Evolutionary conservation across 2,888 invertebrate species (phyloP), one percentile per base, ranked within the genome.

Genomic region (Venusia cambrica): DNA sequence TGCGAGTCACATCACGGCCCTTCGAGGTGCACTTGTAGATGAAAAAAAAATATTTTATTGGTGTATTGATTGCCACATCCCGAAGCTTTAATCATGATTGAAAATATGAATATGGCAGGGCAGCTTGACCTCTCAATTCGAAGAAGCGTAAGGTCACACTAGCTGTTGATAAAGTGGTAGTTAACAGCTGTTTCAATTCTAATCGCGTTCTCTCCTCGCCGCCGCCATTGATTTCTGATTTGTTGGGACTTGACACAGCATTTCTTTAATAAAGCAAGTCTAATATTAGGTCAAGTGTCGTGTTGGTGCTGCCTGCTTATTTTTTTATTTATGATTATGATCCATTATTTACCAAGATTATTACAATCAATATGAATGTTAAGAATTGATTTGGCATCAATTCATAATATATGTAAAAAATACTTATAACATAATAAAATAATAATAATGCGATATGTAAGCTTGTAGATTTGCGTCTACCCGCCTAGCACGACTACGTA

Each of bases 41-140:
- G 57, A 64, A 54, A 59, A 62, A 61, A 60, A 39, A 47, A 48
- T 52, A 54, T 69, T 69, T 64, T 62, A 70, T 65, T 68, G 51
- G 47, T 37, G 33, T 38, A 54, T 67, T n/a, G n/a, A n/a, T n/a
- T 66, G 55, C 62, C 39, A 57, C 63, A 65, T 52, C 45, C 44
- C 39, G 41, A 43, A 36, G 44, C 50, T 48, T 39, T 51, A 55
- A 48, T 31, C 36, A 39, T 58, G 38, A 64, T 64, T 58, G 53
- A 51, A 54, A 47, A 54, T 45, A 37, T 54, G 39, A 48, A 45
- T 38, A 18, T 22, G 35, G 46, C 54, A 41, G 39, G 30, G 50
- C 25, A 20, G 39, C 39, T 44, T 51, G 52, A 44, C 54, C 46
- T 40, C 29, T 50, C 38, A 30, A 38, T 48, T 44, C 44, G 12